Conservation (phyloP, 2,113 vertebrate genomes). For the Microtus pennsylvanicus region DNA sequence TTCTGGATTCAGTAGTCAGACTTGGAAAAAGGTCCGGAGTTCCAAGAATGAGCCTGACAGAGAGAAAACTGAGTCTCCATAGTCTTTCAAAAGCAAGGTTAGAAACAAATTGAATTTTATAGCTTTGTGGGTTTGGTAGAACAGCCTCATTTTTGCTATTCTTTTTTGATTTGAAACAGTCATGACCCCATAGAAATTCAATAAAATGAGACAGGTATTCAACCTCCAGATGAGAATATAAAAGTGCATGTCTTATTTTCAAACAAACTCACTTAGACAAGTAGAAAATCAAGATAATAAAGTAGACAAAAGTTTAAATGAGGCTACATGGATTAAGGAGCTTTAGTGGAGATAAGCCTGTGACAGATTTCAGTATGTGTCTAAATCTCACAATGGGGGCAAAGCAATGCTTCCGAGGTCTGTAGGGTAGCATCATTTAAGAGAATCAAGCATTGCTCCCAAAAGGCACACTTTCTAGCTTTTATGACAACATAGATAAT, state of each 20-base stretch:
- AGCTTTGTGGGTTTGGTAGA: neutral
- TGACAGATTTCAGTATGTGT: accelerated
- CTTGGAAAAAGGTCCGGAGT: neutral
- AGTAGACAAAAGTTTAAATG: neutral
- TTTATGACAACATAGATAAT: neutral
- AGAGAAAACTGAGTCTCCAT: neutral
- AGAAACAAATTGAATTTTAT: neutral
- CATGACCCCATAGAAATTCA: neutral
- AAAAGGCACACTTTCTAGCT: neutral
- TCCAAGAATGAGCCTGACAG: neutral
- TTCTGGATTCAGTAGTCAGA: neutral
- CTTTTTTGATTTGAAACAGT: neutral
- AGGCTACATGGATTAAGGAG: neutral
- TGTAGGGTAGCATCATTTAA: neutral
- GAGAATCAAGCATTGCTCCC: neutral
- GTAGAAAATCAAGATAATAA: constrained; percentile 33
- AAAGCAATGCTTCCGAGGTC: neutral
- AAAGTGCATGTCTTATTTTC: neutral
- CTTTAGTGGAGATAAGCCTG: neutral
- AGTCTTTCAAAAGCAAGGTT: neutral
- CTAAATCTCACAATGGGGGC: neutral
- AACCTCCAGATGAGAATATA: neutral
- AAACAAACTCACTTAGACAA: neutral
- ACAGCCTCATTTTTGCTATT: neutral
- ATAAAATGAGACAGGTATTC: accelerated